Evolutionary conservation across 2,797 vertebrate species (phyloP).

Genomic region (Danio choprae): DNA sequence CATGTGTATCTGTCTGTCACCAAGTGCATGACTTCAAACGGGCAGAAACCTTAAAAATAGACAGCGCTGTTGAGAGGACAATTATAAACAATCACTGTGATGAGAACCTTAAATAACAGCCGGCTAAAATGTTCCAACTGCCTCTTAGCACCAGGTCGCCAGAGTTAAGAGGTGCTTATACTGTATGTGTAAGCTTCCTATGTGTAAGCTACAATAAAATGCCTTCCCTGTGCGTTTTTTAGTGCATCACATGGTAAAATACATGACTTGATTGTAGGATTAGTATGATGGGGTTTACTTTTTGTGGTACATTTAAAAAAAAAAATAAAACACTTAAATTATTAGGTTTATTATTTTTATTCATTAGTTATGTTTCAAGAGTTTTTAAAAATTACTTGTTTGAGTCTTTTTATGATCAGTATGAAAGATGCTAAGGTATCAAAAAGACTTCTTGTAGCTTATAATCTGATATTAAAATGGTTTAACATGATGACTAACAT

Average conservation of each 20-base stretch:
- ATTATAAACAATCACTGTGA: slow-evolving; percentile 61
- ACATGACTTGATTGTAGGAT: not conserved
- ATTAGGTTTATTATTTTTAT: no score
- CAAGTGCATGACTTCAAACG: slow-evolving; percentile 49
- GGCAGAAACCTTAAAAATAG: slow-evolving; percentile 60
- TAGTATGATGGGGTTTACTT: not conserved
- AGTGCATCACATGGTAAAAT: not conserved
- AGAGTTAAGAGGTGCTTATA: slow-evolving; percentile 29
- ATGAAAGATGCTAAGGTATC: no score
- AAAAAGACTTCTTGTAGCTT: no score
- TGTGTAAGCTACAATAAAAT: slow-evolving; percentile 3
- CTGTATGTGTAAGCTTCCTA: not conserved
- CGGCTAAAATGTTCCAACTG: slow-evolving; percentile 54
- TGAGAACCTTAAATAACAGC: slow-evolving; percentile 56
- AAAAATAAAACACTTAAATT: no score
- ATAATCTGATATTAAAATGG: no score
- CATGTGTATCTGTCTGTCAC: slow-evolving; percentile 61
- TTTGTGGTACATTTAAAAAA: not conserved
- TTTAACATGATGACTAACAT: no score
- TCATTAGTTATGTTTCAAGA: no score
- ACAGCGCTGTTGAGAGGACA: slow-evolving; percentile 50
- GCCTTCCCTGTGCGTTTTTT: not conserved
- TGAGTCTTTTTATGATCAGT: no score
- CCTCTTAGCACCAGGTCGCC: slow-evolving; percentile 33
- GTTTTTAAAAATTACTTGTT: no score